Percentiles rank a stretch among this genome's conserved stretches.
phyloP scores from a whole-genome alignment of 2,797 vertebrate genomes.

The Rachycentron canadum region DNA sequence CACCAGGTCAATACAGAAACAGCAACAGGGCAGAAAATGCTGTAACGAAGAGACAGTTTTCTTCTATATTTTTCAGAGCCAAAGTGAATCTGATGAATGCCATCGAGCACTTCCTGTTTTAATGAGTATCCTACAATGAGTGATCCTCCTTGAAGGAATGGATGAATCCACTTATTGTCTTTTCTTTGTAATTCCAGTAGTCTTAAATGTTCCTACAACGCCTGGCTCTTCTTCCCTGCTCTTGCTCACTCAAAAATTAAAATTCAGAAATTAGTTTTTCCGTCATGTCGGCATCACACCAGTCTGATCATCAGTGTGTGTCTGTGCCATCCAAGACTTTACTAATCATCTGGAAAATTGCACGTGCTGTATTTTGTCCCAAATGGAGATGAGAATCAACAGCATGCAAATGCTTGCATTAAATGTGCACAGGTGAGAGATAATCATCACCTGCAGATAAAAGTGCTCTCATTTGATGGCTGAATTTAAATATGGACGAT shows the following conservation, averaged over 20 bases:
- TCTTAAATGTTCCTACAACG: background rate
- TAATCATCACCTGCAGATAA: constrained; percentile 4
- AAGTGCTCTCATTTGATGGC: background rate
- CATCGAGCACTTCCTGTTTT: constrained; percentile 5
- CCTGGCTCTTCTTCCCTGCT: background rate
- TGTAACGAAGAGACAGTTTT: background rate
- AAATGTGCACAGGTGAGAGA: background rate
- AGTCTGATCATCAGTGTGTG: background rate
- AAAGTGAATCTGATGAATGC: constrained; percentile 2
- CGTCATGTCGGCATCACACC: too few species aligned
- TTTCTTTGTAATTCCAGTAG: background rate
- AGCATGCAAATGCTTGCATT: background rate
- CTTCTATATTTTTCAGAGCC: background rate
- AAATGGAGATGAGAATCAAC: background rate
- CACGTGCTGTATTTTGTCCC: background rate
- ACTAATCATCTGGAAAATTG: background rate
- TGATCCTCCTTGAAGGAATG: constrained; percentile 6
- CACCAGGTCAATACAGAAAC: too few species aligned
- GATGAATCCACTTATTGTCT: constrained; percentile 33
- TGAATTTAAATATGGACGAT: constrained; percentile 2
- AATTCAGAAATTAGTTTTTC: too few species aligned
- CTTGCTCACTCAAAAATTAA: too few species aligned
- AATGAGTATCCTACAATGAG: background rate
- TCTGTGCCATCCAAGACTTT: background rate
- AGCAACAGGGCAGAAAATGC: too few species aligned